phyloP scores from a whole-genome alignment of 2,888 invertebrate species.

The Lamellibrachia satsuma region DNA sequence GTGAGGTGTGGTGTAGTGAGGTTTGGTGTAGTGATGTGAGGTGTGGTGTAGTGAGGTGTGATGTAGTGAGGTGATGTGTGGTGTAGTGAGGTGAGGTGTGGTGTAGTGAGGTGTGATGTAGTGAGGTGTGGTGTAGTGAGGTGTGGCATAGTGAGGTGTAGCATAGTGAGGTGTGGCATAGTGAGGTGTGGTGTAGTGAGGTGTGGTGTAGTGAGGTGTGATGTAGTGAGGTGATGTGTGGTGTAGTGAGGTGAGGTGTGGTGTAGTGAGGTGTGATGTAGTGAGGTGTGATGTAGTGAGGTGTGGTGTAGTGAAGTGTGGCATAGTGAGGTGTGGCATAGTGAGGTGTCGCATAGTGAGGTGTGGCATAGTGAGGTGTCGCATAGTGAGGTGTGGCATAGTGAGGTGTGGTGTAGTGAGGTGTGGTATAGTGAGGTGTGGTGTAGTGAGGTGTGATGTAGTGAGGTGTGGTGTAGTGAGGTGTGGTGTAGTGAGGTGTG shows the following conservation, averaged over 20 bases:
- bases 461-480: slow-evolving; percentile 6
- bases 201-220: neutral
- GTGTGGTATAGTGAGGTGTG: neutral
- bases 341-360: neutral
- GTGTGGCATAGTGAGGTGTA: neutral
- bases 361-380: neutral
- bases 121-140: neutral
- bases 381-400: neutral
- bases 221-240: neutral
- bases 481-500: neutral
- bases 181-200: slow-evolving; percentile 7
- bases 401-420: slow-evolving; percentile 6
- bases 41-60: neutral
- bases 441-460: neutral
- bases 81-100: neutral
- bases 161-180: neutral
- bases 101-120: neutral
- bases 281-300: neutral
- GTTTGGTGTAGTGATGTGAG: neutral
- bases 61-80: neutral
- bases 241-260: neutral
- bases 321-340: neutral
- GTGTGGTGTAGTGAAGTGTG: neutral
- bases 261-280: slow-evolving; percentile 18
- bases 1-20: neutral